Base-by-base conservation (phyloP, 2,888 invertebrate species). In the Graphium colonna region DNA sequence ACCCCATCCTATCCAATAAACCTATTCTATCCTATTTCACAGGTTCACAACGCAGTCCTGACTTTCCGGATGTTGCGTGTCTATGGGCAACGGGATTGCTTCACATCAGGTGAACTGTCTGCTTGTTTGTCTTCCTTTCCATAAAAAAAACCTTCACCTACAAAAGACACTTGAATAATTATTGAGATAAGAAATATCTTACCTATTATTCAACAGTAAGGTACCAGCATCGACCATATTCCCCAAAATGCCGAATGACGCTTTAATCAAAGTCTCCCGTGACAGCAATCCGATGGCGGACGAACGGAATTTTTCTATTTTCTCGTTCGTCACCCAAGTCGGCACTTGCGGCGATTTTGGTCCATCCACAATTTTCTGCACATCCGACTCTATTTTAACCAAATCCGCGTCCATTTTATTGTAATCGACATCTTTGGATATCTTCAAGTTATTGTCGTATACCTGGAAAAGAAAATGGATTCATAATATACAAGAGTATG, bases 181-280 rank as follows among this genome's bases (percentile, higher is more conserved):
- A 26, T 26, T 26, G 26, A 26, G 26, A 26, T n/a, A 40, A 33
- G 18, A 39, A 1, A 28, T 15, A 38, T 49, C 64, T 63, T 60
- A 89, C 90, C 82, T 84, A 50, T 67, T 79, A 65, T 90, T 87
- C 47, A 87, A 67, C 58, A 82, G 86, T 57, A 90, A 59, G 0
- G 88, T 90, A 0, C 79, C 77, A 52, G 78, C 86, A 61, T 90
- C 90, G 0, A 87, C 78, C 3, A 74, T 46, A 59, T 90, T 90
- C 28, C 69, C 74, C 5, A 88, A 28, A 0, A 80, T 33, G 0
- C 83, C 82, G 64, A 90, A 90, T 0, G 75, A 65, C 4, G 82
- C 64, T 59, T 79, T 88, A 0, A 81, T 82, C 18, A 87, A 41
- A 0, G 76, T 71, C 53, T 85, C 80, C 43, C 73, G 79, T 0